Percentiles rank a stretch among this genome's conserved stretches.
These are phyloP conservation scores for Catamblyrhynchus diadema DNA, from an alignment of 2,797 vertebrate genomes.

Conservation along the genomic window DNA sequence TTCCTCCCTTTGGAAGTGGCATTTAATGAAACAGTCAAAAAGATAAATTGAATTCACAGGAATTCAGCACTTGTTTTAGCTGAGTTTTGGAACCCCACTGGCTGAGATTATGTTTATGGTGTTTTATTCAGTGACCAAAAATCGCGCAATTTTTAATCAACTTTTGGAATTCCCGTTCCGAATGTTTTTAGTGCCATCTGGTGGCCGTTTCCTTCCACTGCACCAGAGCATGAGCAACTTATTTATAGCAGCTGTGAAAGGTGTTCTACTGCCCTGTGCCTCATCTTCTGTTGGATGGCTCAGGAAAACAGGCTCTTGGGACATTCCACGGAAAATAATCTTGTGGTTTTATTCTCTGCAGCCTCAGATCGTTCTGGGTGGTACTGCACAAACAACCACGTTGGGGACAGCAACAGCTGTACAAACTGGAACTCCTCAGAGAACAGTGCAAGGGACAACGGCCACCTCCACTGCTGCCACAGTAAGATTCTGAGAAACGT, in stretches of 20 bases:
- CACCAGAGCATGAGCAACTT: not conserved
- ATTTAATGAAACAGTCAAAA: not conserved
- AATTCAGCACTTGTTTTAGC: not conserved
- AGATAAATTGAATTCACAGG: not conserved
- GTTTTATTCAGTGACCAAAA: not conserved
- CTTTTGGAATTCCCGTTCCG: not conserved
- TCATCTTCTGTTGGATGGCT: not conserved
- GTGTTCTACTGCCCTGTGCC: not conserved
- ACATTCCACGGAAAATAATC: not conserved
- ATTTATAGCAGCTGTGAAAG: not conserved
- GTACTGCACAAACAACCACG: constrained; percentile 78
- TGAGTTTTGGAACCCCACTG: not conserved
- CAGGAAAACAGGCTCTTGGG: not conserved
- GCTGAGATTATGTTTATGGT: not conserved
- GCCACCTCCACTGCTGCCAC: constrained; percentile 86
- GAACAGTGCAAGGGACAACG: constrained; percentile 80
- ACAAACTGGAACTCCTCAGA: constrained; percentile 84
- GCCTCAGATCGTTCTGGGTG: constrained; percentile 88
- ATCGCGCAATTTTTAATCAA: not conserved
- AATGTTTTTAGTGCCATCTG: constrained; percentile 62
- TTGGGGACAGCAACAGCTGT: constrained; percentile 82
- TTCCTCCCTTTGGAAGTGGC: not conserved
- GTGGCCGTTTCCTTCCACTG: constrained; percentile 20
- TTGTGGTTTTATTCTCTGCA: constrained; percentile 32
- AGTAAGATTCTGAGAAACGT: constrained; percentile 72